These are phyloP conservation scores for Rhinogobio ventralis DNA, from an alignment of 2,797 vertebrate genomes.

Conservation along the genomic window DNA sequence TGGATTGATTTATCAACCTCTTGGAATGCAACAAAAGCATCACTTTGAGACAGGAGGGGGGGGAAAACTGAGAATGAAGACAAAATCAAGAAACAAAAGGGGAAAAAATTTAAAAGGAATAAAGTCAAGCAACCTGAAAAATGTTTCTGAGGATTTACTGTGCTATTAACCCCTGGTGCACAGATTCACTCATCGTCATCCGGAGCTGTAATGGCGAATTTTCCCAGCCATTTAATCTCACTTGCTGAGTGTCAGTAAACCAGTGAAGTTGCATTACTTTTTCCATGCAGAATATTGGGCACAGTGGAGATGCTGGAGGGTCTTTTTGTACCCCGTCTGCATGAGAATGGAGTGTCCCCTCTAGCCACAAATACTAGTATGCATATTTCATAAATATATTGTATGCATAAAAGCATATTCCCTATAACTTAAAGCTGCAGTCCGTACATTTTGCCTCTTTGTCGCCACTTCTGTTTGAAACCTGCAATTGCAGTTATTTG, in stretches of 20 bases:
- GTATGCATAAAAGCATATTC: slow-evolving; percentile 1
- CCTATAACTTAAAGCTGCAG: background rate
- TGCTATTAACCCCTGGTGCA: slow-evolving; percentile 65
- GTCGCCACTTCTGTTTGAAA: no score
- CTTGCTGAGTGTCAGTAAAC: slow-evolving; percentile 73
- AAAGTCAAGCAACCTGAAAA: slow-evolving; percentile 69
- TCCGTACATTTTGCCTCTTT: no score
- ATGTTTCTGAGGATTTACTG: slow-evolving; percentile 64
- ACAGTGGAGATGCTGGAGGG: slow-evolving; percentile 56
- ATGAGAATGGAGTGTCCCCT: slow-evolving; percentile 63
- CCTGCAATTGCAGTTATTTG: no score
- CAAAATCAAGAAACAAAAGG: slow-evolving; percentile 60
- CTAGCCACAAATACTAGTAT: slow-evolving; percentile 14
- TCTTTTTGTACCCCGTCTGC: slow-evolving; percentile 68
- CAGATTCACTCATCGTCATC: slow-evolving; percentile 58
- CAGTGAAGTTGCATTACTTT: slow-evolving; percentile 71
- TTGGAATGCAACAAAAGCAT: slow-evolving; percentile 98
- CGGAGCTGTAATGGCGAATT: slow-evolving; percentile 69
- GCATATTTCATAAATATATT: background rate
- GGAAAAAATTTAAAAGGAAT: slow-evolving; percentile 69
- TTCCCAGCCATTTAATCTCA: slow-evolving; percentile 69
- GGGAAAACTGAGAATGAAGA: slow-evolving; percentile 52
- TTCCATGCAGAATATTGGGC: slow-evolving; percentile 70
- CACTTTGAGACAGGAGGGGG: slow-evolving; percentile 81
- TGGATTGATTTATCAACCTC: slow-evolving; percentile 99